phyloP scores from a whole-genome alignment of 2,113 vertebrate genomes.

The Anhinga anhinga region DNA sequence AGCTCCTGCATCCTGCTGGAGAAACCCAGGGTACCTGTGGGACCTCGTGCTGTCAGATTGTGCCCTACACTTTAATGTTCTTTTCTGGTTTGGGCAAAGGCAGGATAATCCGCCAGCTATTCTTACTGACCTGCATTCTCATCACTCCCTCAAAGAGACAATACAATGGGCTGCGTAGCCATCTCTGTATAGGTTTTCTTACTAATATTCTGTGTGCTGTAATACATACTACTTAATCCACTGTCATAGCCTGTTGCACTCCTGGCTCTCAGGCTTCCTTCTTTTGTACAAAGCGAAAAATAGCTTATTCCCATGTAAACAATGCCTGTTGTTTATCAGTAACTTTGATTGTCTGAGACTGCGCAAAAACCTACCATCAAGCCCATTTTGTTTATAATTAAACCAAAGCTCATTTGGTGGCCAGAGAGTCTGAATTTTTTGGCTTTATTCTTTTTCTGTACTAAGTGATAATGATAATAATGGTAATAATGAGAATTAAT shows the following conservation, averaged over 20 bases:
- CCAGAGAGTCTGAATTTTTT: neutral
- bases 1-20: neutral
- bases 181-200: neutral
- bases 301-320: neutral
- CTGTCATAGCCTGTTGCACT: neutral
- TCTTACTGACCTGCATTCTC: neutral
- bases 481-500: neutral
- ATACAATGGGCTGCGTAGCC: fast-evolving
- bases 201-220: neutral
- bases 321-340: neutral
- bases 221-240: neutral
- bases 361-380: neutral
- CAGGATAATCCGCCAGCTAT: neutral
- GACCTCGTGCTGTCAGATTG: neutral
- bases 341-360: neutral
- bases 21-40: neutral
- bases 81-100: neutral
- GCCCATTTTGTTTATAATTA: neutral
- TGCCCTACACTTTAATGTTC: neutral
- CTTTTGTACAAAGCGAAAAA: neutral
- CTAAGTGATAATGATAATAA: neutral
- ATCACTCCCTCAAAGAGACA: neutral
- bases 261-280: neutral
- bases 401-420: neutral
- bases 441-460: neutral